Conservation (phyloP, 1,140 invertebrate genomes). For the Teleogryllus occipitalis region DNA sequence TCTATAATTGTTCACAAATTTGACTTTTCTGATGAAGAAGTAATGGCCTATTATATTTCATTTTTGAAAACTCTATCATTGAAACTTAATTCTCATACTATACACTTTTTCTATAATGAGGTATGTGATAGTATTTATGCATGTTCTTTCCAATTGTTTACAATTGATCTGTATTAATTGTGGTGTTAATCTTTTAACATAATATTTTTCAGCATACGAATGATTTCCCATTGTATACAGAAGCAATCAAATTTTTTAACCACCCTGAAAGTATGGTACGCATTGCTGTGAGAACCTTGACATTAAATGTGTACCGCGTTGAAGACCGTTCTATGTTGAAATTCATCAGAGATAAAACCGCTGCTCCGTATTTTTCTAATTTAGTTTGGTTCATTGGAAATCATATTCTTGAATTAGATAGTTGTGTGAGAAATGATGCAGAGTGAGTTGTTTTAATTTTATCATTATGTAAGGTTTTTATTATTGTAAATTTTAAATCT, state of each 20-base stretch:
- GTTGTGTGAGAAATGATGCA: conserved; percentile 87
- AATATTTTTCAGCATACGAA: conserved; percentile 76
- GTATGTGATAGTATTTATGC: conserved; percentile 46
- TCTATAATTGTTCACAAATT: conserved; percentile 99
- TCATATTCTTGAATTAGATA: conserved; percentile 92
- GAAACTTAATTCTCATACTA: conserved; percentile 97
- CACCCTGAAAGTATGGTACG: conserved; percentile 98
- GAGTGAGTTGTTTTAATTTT: conserved; percentile 59
- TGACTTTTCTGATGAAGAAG: conserved; percentile 99
- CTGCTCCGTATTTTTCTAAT: conserved; percentile 96
- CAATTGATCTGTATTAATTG: neutral
- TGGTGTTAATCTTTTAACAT: neutral
- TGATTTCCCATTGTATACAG: conserved; percentile 97
- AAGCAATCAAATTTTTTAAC: conserved; percentile 99
- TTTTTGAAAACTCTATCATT: conserved; percentile 97
- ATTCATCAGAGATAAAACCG: conserved; percentile 92
- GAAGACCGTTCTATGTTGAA: conserved; percentile 92
- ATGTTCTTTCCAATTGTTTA: neutral
- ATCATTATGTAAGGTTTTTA: neutral
- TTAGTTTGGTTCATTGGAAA: conserved; percentile 99
- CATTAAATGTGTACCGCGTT: conserved; percentile 93
- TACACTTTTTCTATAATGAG: conserved; percentile 99
- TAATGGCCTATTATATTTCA: conserved; percentile 99
- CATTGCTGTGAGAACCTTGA: conserved; percentile 94
- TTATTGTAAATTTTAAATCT: neutral